Percentiles rank a stretch among this genome's conserved stretches.
Evolutionary conservation across 2,797 vertebrate genomes (phyloP).

Genomic region (Enteromius trimaculatus): DNA sequence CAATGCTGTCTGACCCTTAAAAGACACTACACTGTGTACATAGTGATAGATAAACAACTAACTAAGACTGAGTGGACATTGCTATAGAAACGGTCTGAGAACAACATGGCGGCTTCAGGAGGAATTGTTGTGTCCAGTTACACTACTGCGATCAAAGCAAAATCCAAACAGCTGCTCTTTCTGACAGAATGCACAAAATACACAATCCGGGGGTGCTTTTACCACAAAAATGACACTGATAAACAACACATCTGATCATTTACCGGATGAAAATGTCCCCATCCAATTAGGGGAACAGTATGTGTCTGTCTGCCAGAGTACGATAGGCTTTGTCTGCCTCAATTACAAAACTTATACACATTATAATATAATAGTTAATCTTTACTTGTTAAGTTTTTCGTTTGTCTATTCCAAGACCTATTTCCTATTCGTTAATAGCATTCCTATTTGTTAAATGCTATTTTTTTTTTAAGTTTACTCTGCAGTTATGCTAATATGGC

Average conservation of each 20-base stretch:
- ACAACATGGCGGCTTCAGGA: constrained; percentile 7
- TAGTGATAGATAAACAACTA: background rate
- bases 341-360: background rate
- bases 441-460: background rate
- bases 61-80: background rate
- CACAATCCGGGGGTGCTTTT: constrained; percentile 11
- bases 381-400: background rate
- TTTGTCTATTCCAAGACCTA: background rate
- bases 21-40: constrained; percentile 8
- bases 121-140: background rate
- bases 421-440: too few species aligned
- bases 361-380: background rate
- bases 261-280: background rate
- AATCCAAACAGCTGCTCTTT: constrained; percentile 1
- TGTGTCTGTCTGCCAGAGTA: constrained; percentile 10
- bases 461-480: background rate
- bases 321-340: background rate
- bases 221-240: constrained; percentile 19
- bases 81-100: background rate
- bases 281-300: constrained; percentile 14
- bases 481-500: background rate
- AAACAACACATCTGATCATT: constrained; percentile 23
- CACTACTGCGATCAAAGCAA: constrained; percentile 21
- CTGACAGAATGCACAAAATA: constrained; percentile 19
- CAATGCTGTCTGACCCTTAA: background rate